These are phyloP conservation scores for Piliocolobus tephrosceles DNA, from an alignment of 2,113 vertebrate species.

Conservation along the genomic window DNA sequence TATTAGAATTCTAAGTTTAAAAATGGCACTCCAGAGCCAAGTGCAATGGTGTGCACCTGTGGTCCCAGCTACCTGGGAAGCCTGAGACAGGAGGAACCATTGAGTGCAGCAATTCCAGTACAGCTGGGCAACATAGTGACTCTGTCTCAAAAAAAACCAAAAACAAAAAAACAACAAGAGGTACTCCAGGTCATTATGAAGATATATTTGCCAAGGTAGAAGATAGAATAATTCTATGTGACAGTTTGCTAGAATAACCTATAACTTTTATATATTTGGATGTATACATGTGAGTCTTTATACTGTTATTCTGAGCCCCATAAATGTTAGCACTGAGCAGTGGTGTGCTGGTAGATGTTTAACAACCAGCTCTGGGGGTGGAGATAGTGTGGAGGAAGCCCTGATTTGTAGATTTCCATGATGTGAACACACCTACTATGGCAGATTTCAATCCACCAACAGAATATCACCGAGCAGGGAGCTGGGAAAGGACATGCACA, in stretches of 20 bases:
- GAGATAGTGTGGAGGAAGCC: not conserved
- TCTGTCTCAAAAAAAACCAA: too few species aligned
- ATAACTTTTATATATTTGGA: not conserved
- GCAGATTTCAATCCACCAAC: not conserved
- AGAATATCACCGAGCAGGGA: too few species aligned
- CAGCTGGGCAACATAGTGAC: too few species aligned
- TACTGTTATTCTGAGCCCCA: not conserved
- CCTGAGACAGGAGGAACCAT: too few species aligned
- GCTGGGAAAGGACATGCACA: not conserved
- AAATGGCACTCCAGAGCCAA: not conserved
- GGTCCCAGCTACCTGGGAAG: too few species aligned
- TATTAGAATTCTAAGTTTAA: not conserved
- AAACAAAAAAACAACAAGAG: too few species aligned
- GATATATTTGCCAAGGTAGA: not conserved
- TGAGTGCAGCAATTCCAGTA: too few species aligned
- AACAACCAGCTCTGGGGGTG: not conserved
- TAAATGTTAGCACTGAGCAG: not conserved
- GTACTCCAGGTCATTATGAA: not conserved
- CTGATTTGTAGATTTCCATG: not conserved
- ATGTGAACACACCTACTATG: rapidly evolving
- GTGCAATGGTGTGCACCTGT: too few species aligned
- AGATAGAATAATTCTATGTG: not conserved
- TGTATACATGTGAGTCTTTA: not conserved
- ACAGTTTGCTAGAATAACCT: not conserved
- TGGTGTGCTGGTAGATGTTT: not conserved